A percentile compares a stretch with the other conserved stretches of the same genome.
These are phyloP conservation scores for Lonchura striata DNA, from an alignment of 2,113 vertebrate genomes.

Conservation along the genomic window DNA sequence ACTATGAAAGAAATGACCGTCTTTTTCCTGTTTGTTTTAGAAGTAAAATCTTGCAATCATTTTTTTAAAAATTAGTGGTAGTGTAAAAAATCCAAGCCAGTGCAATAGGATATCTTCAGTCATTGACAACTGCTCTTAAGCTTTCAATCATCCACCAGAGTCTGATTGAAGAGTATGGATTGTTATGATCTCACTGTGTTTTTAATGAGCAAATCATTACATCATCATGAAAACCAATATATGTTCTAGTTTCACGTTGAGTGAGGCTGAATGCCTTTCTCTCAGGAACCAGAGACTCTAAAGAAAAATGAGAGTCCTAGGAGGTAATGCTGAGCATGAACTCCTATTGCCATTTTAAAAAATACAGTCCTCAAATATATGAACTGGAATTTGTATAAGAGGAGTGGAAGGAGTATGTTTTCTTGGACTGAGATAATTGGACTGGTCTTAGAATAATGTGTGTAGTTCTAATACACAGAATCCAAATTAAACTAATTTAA, in stretches of 20 bases:
- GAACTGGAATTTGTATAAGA: not conserved
- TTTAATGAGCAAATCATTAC: slow-evolving; percentile 45
- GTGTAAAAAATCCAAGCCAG: not conserved
- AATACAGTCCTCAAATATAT: not conserved
- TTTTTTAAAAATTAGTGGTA: slow-evolving; percentile 28
- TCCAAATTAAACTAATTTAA: not conserved
- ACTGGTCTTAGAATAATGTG: not conserved
- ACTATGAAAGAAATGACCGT: not conserved
- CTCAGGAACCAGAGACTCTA: not conserved
- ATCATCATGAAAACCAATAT: slow-evolving; percentile 23
- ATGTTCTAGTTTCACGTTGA: not conserved
- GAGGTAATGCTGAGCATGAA: not conserved
- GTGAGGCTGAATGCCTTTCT: not conserved
- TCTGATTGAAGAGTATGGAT: slow-evolving; percentile 20
- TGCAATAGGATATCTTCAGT: not conserved
- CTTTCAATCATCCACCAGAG: not conserved
- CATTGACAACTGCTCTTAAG: not conserved
- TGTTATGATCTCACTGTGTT: not conserved
- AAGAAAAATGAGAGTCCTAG: slow-evolving; percentile 17
- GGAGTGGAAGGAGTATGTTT: not conserved
- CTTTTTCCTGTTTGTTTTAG: slow-evolving; percentile 18
- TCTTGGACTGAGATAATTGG: not conserved
- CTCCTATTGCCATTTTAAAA: not conserved
- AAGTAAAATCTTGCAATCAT: not conserved
- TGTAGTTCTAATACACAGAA: not conserved